phyloP scores from a whole-genome alignment of 1,140 invertebrate genomes.

The Vanessa atalanta region DNA sequence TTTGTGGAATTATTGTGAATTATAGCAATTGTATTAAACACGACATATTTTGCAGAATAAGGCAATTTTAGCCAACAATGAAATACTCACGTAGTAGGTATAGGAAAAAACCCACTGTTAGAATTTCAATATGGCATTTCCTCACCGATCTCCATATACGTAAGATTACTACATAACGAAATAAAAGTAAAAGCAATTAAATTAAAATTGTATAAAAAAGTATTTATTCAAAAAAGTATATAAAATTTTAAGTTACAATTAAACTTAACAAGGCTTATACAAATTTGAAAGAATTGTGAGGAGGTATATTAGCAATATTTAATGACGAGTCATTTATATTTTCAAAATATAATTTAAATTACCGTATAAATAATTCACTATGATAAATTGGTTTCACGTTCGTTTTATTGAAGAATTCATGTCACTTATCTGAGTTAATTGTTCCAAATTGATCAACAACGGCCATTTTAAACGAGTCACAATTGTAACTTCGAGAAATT shows the following conservation, averaged over 20 bases:
- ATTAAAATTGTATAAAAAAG: no score
- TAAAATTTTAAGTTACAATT: no score
- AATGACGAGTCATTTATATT: no score
- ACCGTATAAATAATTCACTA: background rate
- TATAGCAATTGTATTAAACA: background rate
- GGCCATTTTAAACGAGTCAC: slow-evolving; percentile 5
- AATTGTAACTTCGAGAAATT: slow-evolving; percentile 2
- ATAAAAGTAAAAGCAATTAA: no score
- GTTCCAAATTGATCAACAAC: slow-evolving; percentile 21
- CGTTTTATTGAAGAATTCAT: slow-evolving; percentile 26
- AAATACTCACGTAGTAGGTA: slow-evolving; percentile 21
- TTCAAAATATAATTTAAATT: background rate
- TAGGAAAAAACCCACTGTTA: slow-evolving; percentile 28
- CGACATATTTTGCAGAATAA: slow-evolving; percentile 22
- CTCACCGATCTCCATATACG: slow-evolving; percentile 7
- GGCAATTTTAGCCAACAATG: slow-evolving; percentile 19
- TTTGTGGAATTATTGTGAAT: background rate
- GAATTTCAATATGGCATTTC: slow-evolving; percentile 19
- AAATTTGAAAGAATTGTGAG: no score
- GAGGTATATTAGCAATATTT: no score
- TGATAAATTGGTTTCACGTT: slow-evolving; percentile 5
- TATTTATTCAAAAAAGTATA: no score
- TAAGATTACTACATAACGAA: background rate
- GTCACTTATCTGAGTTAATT: slow-evolving; percentile 28
- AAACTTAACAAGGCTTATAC: no score